Base-by-base conservation (phyloP, 2,797 vertebrate species). In the Meriones psammophilus region DNA sequence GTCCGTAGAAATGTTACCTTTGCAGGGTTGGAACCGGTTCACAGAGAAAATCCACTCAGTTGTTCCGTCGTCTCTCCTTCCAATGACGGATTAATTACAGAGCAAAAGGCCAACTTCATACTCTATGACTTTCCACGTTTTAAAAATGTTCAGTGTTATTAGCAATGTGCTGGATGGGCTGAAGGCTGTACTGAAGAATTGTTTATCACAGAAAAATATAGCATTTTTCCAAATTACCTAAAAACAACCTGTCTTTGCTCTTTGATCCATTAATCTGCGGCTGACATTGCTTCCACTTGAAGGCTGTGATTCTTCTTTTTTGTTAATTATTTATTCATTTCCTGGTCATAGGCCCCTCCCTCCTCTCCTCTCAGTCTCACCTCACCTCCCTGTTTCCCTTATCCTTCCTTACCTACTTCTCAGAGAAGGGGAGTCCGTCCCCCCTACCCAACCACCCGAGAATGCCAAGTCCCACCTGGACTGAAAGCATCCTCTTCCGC, bases 51-150 rank as follows among this genome's bases (percentile, higher is more conserved):
- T 92, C 90, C 94, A 17, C 93, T 68, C 90, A 66, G 86, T 87
- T 93, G 71, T 93, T 86, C 3, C 50, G 10, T 58, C 17, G 92
- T 83, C 42, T 7, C 12, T 88, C 0, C 7, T 95, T 92, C 64
- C n/a, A 62, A 69, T 86, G 73, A 95, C 94, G 89, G 95, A 92
- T 69, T 94, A 94, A 83, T 89, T 94, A 64, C n/a, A 86, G 39
- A 89, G 6, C 39, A 88, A 50, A 81, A 90, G 62, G 58, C 71
- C 18, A 62, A 88, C 13, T 74, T 28, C 84, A 33, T 62, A 89
- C 10, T 85, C 10, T 69, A 77, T 90, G 39, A 66, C 46, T 4
- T 91, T 94, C 18, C 39, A 92, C 4, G 5, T 58, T 74, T 22
- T 79, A 84, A 66, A 56, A 8, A 62, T 92, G 56, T 81, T 88